Evolutionary conservation across 2,888 invertebrate species (phyloP).

Genomic region (Sinohyriopsis cumingii): DNA sequence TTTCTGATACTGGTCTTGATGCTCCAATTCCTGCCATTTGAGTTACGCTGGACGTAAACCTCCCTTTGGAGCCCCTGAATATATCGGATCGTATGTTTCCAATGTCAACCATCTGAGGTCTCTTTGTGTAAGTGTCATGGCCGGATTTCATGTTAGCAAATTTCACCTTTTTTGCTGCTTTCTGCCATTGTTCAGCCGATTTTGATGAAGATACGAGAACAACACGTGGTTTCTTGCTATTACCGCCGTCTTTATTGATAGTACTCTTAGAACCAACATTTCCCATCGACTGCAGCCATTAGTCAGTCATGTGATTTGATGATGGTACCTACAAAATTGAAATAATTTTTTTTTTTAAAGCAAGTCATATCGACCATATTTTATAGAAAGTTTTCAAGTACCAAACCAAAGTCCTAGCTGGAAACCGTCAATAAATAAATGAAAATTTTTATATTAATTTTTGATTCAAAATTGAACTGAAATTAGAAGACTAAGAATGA

Average conservation of each 20-base stretch:
- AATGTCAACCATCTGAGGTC: conserved; percentile 42
- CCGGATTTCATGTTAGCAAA: conserved; percentile 31
- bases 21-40: conserved; percentile 12
- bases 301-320: no score
- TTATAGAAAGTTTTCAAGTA: no score
- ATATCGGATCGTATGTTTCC: conserved; percentile 33
- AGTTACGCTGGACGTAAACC: conserved; percentile 15
- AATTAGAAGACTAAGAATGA: no score
- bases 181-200: conserved; percentile 9
- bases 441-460: no score
- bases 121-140: conserved; percentile 19
- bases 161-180: conserved; percentile 23
- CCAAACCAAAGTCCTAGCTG: no score
- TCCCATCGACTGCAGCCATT: conserved; percentile 20
- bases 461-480: no score
- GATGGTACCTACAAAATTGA: no score
- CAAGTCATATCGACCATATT: no score
- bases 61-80: conserved; percentile 10
- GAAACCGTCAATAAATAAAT: no score
- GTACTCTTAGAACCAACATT: conserved; percentile 15
- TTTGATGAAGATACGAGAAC: conserved; percentile 32
- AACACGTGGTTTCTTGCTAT: conserved; percentile 27
- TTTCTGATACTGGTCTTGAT: conserved; percentile 9
- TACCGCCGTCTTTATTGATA: conserved; percentile 8
- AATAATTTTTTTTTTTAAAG: no score